Conservation (phyloP, 2,888 invertebrate species). For the Chironomus riparius region DNA sequence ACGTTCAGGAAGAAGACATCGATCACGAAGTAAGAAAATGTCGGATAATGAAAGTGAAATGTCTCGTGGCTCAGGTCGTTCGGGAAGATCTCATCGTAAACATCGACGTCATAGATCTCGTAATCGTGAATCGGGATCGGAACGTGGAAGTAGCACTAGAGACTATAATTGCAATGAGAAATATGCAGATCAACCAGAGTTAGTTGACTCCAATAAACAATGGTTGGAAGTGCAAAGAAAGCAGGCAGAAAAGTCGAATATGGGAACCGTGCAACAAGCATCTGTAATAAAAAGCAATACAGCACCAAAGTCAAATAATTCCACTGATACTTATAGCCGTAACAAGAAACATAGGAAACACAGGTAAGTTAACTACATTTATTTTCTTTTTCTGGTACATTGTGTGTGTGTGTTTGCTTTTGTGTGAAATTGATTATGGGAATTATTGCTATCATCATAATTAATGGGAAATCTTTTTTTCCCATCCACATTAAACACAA, state of each 20-base stretch:
- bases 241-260: constrained; percentile 50
- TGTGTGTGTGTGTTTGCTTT: background rate
- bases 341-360: constrained; percentile 47
- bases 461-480: background rate
- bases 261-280: constrained; percentile 56
- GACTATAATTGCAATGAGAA: constrained; percentile 11
- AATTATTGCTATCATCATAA: background rate
- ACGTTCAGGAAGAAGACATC: constrained; percentile 65
- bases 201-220: constrained; percentile 79
- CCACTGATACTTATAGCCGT: constrained; percentile 27
- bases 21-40: constrained; percentile 69
- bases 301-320: constrained; percentile 35
- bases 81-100: constrained; percentile 66
- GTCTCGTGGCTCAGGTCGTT: constrained; percentile 74
- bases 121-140: constrained; percentile 62
- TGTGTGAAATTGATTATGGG: background rate
- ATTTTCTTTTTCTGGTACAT: background rate
- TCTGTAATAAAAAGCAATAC: constrained; percentile 55
- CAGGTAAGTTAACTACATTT: constrained; percentile 40
- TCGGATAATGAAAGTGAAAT: constrained; percentile 88
- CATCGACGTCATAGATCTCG: constrained; percentile 64
- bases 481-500: background rate
- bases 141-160: constrained; percentile 53
- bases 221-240: constrained; percentile 81
- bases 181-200: constrained; percentile 48